phyloP scores from a whole-genome alignment of 92 coral and sea anemone genomes.

The Epizoanthus ramosus region DNA sequence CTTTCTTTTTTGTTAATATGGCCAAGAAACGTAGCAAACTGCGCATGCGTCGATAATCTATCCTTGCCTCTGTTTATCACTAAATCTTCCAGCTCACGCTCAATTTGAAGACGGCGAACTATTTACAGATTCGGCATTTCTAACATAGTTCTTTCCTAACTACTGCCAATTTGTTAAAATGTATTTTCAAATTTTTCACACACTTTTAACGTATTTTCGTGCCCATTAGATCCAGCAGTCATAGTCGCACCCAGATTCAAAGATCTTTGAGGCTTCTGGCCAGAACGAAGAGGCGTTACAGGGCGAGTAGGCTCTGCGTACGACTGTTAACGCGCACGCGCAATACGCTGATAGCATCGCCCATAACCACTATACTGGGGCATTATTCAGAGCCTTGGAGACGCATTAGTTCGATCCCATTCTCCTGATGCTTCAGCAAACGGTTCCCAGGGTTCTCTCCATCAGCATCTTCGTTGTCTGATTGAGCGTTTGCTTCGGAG shows the following conservation, averaged over 20 bases:
- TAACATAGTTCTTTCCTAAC: background rate
- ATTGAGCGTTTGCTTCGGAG: background rate
- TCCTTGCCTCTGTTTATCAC: too few relatives aligned
- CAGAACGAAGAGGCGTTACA: too few relatives aligned
- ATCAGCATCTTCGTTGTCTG: conserved; percentile 27
- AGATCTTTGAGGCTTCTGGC: too few relatives aligned
- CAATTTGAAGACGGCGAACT: background rate
- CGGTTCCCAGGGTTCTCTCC: conserved; percentile 26
- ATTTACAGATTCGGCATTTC: background rate
- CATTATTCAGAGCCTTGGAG: conserved; percentile 4
- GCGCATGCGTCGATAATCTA: too few relatives aligned
- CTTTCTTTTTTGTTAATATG: too few relatives aligned
- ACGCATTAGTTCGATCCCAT: conserved; percentile 39
- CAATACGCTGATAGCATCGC: background rate
- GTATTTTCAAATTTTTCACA: background rate
- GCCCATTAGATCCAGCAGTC: background rate
- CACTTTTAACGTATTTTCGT: background rate
- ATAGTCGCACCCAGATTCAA: too few relatives aligned
- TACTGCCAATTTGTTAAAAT: background rate
- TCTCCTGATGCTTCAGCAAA: conserved; percentile 17
- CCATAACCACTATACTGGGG: too few relatives aligned
- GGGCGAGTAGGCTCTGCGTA: background rate
- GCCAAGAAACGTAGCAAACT: too few relatives aligned
- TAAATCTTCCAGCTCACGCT: background rate
- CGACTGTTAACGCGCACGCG: background rate